Conservation (phyloP, 2,113 vertebrate genomes). For the Parotia lawesii region DNA sequence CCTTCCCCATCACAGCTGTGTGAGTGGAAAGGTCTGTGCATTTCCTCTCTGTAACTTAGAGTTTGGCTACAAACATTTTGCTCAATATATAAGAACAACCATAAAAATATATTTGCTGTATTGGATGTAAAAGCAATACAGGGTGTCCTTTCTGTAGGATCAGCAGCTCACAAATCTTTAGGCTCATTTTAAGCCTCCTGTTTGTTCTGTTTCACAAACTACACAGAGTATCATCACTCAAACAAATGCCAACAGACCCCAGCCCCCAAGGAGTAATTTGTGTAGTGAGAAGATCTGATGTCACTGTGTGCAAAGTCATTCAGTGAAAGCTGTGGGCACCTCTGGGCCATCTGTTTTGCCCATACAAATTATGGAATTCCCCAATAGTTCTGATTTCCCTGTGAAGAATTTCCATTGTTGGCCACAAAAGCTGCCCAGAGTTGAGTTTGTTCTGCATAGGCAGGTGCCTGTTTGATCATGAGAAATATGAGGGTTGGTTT, state of each 20-base stretch:
- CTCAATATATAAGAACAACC: background rate
- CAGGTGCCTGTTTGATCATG: background rate
- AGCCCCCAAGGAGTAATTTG: background rate
- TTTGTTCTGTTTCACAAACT: slow-evolving; percentile 14
- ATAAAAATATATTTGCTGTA: background rate
- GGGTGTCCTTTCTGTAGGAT: background rate
- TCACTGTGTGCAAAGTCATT: background rate
- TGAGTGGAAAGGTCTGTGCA: background rate
- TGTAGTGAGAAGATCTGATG: background rate
- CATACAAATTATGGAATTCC: background rate
- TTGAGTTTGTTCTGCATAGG: background rate
- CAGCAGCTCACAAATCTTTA: slow-evolving; percentile 13
- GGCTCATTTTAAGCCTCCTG: slow-evolving; percentile 1
- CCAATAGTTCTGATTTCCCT: background rate
- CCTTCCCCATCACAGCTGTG: slow-evolving; percentile 52
- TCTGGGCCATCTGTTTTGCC: background rate
- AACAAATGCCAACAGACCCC: background rate
- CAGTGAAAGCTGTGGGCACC: background rate
- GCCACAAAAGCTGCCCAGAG: background rate
- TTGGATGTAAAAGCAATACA: background rate
- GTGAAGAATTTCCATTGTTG: background rate
- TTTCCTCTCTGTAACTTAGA: background rate
- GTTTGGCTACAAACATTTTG: background rate
- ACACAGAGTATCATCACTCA: background rate
- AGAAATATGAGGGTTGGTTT: background rate